phyloP scores from a whole-genome alignment of 2,888 invertebrate genomes.

The Noctua pronuba region DNA sequence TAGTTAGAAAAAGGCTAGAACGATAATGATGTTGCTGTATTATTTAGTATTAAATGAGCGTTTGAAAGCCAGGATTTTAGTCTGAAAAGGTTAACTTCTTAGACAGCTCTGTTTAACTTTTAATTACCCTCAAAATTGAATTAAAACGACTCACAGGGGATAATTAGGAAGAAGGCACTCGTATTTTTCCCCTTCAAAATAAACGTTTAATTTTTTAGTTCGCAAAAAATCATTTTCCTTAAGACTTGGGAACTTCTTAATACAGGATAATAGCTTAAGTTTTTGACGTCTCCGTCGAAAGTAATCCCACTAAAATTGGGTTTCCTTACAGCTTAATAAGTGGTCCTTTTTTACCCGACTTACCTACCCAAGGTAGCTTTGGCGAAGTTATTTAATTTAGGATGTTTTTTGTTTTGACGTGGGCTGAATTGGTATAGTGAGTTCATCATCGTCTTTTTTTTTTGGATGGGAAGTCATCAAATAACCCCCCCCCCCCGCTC shows the following conservation, averaged over 20 bases:
- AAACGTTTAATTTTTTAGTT: constrained; percentile 19
- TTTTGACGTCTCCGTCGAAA: constrained; percentile 44
- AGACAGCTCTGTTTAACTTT: constrained; percentile 29
- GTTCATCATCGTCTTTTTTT: too few species aligned
- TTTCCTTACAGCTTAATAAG: constrained; percentile 29
- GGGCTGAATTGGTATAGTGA: too few species aligned
- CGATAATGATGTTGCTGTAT: too few species aligned
- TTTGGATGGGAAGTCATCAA: too few species aligned
- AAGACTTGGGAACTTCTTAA: constrained; percentile 25
- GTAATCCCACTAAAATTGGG: constrained; percentile 35
- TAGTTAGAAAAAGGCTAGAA: too few species aligned
- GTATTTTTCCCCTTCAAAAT: constrained; percentile 33
- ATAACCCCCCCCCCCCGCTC: too few species aligned
- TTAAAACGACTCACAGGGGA: constrained; percentile 35
- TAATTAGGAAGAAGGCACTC: constrained; percentile 40
- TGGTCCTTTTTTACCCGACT: constrained; percentile 22
- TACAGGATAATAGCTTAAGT: constrained; percentile 52
- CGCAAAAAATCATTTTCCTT: background rate
- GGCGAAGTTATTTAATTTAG: background rate
- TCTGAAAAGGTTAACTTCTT: constrained; percentile 20
- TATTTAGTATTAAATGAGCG: constrained; percentile 12
- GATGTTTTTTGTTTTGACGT: background rate
- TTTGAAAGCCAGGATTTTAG: constrained; percentile 9
- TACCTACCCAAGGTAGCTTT: background rate
- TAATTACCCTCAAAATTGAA: constrained; percentile 49